Evolutionary conservation across 2,113 vertebrate genomes (phyloP).

Genomic region (Saccopteryx leptura): DNA sequence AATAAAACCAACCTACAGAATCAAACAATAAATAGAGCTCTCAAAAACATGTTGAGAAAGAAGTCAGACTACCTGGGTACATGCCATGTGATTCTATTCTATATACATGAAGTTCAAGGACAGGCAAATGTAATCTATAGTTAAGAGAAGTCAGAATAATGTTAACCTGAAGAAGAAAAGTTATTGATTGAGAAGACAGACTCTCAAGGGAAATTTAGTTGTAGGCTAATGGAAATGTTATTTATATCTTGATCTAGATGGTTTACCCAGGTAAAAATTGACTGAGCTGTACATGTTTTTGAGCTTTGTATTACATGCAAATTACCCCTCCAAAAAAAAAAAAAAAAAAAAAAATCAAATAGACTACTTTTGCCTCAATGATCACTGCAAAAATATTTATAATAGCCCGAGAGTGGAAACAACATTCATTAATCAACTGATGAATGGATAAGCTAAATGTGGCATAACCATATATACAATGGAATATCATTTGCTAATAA

Average conservation of each 20-base stretch:
- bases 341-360: not conserved
- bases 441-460: constrained; percentile 13
- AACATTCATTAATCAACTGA: not conserved
- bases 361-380: not conserved
- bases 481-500: not conserved
- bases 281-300: not conserved
- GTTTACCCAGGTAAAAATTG: constrained; percentile 9
- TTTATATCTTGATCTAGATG: not conserved
- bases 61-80: not conserved
- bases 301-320: constrained; percentile 1
- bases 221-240: not conserved
- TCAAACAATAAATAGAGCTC: not conserved
- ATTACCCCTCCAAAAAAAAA: not conserved
- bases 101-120: not conserved
- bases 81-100: not conserved
- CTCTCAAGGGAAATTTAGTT: not conserved
- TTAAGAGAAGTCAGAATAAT: constrained; percentile 5
- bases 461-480: not conserved
- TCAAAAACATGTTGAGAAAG: constrained; percentile 22
- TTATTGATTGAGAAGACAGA: not conserved
- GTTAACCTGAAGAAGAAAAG: not conserved
- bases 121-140: not conserved
- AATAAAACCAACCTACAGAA: not conserved
- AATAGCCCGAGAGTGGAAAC: constrained; percentile 11
- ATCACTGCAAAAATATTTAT: not conserved